These are phyloP conservation scores for Creontiades dilutus DNA, from an alignment of 2,888 invertebrate species.

Conservation along the genomic window DNA sequence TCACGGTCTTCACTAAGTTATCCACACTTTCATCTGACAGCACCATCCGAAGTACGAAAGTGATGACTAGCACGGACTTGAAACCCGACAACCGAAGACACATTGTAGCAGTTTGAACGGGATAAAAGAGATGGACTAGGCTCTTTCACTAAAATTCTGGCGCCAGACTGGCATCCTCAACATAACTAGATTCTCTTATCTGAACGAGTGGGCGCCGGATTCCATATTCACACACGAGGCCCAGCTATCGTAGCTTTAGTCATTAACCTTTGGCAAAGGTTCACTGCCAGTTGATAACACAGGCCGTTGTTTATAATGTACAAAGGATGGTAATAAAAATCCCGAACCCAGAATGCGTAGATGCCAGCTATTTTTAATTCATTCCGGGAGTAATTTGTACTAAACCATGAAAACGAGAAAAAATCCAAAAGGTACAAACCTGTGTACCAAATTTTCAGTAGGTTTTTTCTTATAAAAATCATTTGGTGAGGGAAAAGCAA, in stretches of 20 bases:
- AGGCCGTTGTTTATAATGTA: conserved; percentile 35
- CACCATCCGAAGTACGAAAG: background rate
- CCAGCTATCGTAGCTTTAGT: conserved; percentile 50
- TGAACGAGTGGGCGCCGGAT: conserved; percentile 52
- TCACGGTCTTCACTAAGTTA: background rate
- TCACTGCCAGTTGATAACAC: conserved; percentile 50
- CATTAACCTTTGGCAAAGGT: conserved; percentile 56
- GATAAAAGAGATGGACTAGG: background rate
- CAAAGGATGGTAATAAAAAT: conserved; percentile 16
- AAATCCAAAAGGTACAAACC: too few relatives aligned
- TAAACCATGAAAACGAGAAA: too few relatives aligned
- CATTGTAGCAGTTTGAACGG: conserved; percentile 23
- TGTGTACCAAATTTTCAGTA: too few relatives aligned
- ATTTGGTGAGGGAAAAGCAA: too few relatives aligned
- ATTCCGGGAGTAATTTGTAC: too few relatives aligned
- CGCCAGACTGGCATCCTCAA: conserved; percentile 43
- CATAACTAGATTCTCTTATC: conserved; percentile 27
- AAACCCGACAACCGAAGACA: background rate
- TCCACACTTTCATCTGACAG: background rate
- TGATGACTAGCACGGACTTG: background rate
- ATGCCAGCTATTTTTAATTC: background rate
- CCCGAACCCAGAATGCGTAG: conserved; percentile 29
- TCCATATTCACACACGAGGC: conserved; percentile 49
- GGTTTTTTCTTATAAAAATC: too few relatives aligned
- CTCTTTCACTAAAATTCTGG: conserved; percentile 36